These are phyloP conservation scores for Sylvilagus floridanus DNA, from an alignment of 2,797 vertebrate genomes.

Conservation along the genomic window DNA sequence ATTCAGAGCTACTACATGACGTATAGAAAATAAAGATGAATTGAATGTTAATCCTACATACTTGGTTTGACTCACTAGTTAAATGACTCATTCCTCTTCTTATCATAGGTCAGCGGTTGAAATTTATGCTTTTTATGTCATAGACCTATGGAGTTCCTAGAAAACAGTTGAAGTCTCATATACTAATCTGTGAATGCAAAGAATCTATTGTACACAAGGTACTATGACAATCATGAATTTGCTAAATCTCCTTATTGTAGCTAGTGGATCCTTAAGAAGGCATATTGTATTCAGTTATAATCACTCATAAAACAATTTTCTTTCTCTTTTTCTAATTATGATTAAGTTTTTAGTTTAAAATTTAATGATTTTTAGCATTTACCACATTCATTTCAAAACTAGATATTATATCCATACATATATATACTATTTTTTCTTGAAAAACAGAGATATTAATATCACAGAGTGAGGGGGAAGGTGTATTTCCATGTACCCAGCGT, in stretches of 20 bases:
- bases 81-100: neutral
- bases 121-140: constrained; percentile 4
- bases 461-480: too few species aligned
- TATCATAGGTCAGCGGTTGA: neutral
- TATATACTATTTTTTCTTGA: too few species aligned
- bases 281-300: neutral
- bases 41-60: neutral
- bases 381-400: too few species aligned
- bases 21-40: constrained; percentile 1
- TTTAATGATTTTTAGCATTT: too few species aligned
- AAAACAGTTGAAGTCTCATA: neutral
- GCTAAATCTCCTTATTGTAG: neutral
- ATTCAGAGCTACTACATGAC: neutral
- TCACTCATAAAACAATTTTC: neutral
- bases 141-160: neutral
- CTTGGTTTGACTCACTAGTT: neutral
- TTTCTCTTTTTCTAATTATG: neutral
- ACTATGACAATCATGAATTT: neutral
- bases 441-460: too few species aligned
- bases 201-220: neutral
- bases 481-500: too few species aligned
- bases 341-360: too few species aligned
- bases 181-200: neutral
- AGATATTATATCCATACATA: too few species aligned
- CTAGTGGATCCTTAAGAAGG: neutral